A percentile compares a stretch with the other conserved stretches of the same genome.
phyloP scores from a whole-genome alignment of 2,888 invertebrate genomes.

The Macaria notata region DNA sequence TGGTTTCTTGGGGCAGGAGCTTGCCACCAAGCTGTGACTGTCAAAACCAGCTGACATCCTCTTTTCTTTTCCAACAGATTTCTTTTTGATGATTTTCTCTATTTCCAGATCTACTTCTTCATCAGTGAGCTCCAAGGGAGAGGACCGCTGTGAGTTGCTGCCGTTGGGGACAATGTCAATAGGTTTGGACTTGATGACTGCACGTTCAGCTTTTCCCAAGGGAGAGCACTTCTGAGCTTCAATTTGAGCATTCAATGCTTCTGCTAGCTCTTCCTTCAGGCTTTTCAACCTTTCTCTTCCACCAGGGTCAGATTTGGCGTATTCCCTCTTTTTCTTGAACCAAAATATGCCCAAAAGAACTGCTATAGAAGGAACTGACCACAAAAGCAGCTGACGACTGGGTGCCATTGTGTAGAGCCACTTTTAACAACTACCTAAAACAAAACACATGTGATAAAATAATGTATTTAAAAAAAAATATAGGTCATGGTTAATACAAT shows the following conservation, averaged over 20 bases:
- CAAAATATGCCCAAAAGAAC: constrained; percentile 90
- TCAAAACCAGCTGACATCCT: constrained; percentile 58
- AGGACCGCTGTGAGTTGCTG: constrained; percentile 76
- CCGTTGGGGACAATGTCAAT: constrained; percentile 85
- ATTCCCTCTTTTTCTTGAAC: constrained; percentile 91
- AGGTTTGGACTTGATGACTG: constrained; percentile 84
- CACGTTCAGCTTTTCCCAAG: constrained; percentile 64
- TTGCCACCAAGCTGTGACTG: constrained; percentile 44
- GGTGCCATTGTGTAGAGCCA: constrained; percentile 90
- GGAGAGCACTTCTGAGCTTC: constrained; percentile 70
- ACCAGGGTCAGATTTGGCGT: constrained; percentile 88
- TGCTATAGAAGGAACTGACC: constrained; percentile 90
- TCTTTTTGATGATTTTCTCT: constrained; percentile 83
- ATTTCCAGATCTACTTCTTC: constrained; percentile 87
- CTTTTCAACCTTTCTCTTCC: constrained; percentile 81
- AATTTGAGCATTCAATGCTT: constrained; percentile 67
- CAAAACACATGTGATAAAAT: constrained; percentile 38
- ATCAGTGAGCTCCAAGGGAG: constrained; percentile 83
- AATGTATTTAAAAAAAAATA: no score
- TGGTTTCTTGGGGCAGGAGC: constrained; percentile 43
- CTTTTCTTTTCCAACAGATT: constrained; percentile 72
- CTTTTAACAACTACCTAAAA: constrained; percentile 83
- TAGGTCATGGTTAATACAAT: no score
- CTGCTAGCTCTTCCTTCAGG: constrained; percentile 75
- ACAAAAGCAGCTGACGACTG: constrained; percentile 88